Evolutionary conservation across 2,113 vertebrate genomes (phyloP).

Genomic region (Geococcyx californianus): DNA sequence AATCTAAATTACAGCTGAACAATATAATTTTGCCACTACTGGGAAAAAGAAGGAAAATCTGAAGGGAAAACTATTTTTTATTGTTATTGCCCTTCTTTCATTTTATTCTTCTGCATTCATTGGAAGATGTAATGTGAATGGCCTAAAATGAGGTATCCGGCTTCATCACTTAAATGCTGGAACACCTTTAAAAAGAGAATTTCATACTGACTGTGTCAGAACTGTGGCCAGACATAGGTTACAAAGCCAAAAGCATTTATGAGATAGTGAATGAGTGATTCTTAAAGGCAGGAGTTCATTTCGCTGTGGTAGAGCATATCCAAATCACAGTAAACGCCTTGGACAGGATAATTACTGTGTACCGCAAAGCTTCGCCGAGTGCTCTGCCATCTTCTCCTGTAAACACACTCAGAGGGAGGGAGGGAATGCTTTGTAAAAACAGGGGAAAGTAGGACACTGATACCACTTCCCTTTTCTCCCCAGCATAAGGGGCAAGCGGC

Average conservation of each 20-base stretch:
- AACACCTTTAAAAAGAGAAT: background rate
- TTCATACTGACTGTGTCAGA: background rate
- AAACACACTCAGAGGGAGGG: background rate
- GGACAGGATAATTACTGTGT: background rate
- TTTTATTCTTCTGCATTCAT: background rate
- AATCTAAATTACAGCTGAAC: background rate
- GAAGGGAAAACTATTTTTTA: background rate
- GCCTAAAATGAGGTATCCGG: background rate
- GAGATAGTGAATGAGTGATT: background rate
- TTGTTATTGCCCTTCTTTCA: background rate
- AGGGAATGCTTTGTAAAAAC: background rate
- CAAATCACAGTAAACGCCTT: background rate
- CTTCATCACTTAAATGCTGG: background rate
- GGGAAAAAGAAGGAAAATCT: background rate
- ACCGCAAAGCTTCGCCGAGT: background rate
- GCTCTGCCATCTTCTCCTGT: background rate
- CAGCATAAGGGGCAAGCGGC: accelerated
- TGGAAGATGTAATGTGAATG: background rate
- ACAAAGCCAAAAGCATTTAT: background rate
- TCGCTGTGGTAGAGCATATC: background rate
- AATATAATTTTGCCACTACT: background rate
- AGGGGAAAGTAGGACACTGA: background rate
- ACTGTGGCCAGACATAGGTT: background rate
- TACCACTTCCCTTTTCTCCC: background rate
- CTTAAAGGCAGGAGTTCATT: background rate